Evolutionary conservation across 1,140 invertebrate species (phyloP), one percentile per base, ranked within the genome.

Genomic region (Caerostris extrusa): DNA sequence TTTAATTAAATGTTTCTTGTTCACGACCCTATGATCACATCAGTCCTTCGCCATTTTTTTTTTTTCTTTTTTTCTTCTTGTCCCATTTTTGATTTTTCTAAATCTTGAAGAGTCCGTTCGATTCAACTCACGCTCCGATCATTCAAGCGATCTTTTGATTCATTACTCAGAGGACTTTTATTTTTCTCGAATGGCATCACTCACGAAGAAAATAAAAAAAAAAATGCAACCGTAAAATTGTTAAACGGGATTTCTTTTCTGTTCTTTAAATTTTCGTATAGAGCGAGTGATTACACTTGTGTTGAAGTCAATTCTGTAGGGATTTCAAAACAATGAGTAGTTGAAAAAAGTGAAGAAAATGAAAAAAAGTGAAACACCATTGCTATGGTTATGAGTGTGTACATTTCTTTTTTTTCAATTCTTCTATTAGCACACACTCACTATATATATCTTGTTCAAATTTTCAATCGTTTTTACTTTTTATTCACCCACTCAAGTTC

Each of bases 141-240:
- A 83, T 17, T 57, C 55, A 57, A 6, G 81, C 81, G 81, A 83
- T 83, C 81, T 83, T 83, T 83, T 56, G 81, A 83, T 83, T 83
- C 81, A 83, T 57, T 57, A 83, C 81, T 83, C 4, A 56, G 81
- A 83, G 81, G 55, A 83, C 12, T 83, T 83, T 83, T 57, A 83
- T 7, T 56, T 83, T 19, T 57, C 56, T 19, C 53, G 56, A 57
- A 83, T 83, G 81, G 81, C 81, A 83, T 83, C 81, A n/a, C 69
- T n/a, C 8, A 4, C 7, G 67, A 69, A 82, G 82, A 58, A 34
- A 34, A 34, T 34, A 34, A 34, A 34, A 34, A 34, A 34, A 34
- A 34, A 34, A 34, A 57, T 14, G 34, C 7, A 58, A 19, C 82
- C 57, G 82, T n/a, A 83, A 83, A 83, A 83, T 83, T 83, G 82